Percentiles rank a stretch among this genome's conserved stretches.
Evolutionary conservation across 2,888 invertebrate species (phyloP).

Genomic region (Physocephala rufipes): DNA sequence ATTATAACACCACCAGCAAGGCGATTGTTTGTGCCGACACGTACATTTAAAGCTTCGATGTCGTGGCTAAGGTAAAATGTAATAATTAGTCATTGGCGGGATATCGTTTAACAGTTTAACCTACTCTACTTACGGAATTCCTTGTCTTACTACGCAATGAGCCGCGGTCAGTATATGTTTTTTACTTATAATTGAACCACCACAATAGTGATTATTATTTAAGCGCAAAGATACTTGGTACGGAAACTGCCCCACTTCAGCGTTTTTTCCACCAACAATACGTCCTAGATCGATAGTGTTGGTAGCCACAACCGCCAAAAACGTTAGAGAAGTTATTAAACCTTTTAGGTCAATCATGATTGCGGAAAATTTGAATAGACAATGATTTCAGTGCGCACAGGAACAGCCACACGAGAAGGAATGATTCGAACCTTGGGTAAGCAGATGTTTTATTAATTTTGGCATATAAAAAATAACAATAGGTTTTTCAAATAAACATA

Average conservation of each 20-base stretch:
- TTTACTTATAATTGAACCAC: slow-evolving; percentile 50
- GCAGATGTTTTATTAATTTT: too few species aligned
- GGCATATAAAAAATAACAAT: too few species aligned
- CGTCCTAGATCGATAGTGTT: slow-evolving; percentile 23
- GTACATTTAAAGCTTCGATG: slow-evolving; percentile 49
- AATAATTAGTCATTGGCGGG: background rate
- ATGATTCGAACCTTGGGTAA: too few species aligned
- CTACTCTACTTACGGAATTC: background rate
- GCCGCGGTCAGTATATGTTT: slow-evolving; percentile 51
- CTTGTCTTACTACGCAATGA: slow-evolving; percentile 48
- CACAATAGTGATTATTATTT: slow-evolving; percentile 47
- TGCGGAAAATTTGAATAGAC: background rate
- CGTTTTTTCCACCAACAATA: slow-evolving; percentile 53
- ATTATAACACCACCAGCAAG: slow-evolving; percentile 51
- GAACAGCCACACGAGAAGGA: too few species aligned
- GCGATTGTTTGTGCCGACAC: slow-evolving; percentile 55
- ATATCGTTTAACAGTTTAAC: background rate
- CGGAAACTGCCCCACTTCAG: slow-evolving; percentile 55
- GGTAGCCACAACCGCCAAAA: slow-evolving; percentile 21
- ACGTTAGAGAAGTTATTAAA: background rate
- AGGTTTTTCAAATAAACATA: too few species aligned
- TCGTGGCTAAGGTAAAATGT: slow-evolving; percentile 41
- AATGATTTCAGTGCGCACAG: too few species aligned
- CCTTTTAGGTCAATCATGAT: background rate
- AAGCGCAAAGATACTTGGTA: slow-evolving; percentile 56